Percentiles rank a stretch among this genome's conserved stretches.
phyloP scores from a whole-genome alignment of 2,797 vertebrate genomes.

The Orientallactaga sibirica region DNA sequence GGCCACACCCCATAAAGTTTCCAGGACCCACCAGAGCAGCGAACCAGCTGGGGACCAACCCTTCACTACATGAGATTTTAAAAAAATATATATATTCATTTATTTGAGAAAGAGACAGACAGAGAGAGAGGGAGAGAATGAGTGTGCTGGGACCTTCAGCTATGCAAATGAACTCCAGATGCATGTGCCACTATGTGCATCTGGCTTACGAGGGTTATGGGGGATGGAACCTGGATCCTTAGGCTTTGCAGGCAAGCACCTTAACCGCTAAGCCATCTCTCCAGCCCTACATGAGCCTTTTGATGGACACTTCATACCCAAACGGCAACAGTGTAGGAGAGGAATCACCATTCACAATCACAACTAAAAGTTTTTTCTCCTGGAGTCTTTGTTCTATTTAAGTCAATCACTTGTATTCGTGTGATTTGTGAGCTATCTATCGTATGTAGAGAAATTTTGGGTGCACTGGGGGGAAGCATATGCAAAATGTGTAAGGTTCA shows the following conservation, averaged over 20 bases:
- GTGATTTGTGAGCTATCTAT: conserved; percentile 29
- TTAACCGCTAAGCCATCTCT: no score
- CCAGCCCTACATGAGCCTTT: background rate
- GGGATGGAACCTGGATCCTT: no score
- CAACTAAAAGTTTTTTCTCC: background rate
- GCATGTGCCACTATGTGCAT: no score
- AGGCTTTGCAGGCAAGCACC: no score
- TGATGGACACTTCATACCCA: background rate
- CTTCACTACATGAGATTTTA: no score
- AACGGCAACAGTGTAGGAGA: background rate
- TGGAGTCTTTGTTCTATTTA: conserved; percentile 21
- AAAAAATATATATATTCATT: no score
- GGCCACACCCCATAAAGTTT: background rate
- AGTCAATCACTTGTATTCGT: conserved; percentile 11
- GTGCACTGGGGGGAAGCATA: background rate
- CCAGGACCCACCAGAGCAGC: background rate
- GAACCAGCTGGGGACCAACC: no score
- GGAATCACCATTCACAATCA: background rate
- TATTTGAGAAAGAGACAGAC: no score
- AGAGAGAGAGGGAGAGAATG: no score
- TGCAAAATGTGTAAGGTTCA: conserved; percentile 32
- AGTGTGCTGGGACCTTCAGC: no score
- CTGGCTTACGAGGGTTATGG: no score
- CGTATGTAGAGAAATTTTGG: background rate
- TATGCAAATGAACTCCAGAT: no score